Evolutionary conservation across 2,888 invertebrate species (phyloP).

Genomic region (Bruchidius siliquastri): DNA sequence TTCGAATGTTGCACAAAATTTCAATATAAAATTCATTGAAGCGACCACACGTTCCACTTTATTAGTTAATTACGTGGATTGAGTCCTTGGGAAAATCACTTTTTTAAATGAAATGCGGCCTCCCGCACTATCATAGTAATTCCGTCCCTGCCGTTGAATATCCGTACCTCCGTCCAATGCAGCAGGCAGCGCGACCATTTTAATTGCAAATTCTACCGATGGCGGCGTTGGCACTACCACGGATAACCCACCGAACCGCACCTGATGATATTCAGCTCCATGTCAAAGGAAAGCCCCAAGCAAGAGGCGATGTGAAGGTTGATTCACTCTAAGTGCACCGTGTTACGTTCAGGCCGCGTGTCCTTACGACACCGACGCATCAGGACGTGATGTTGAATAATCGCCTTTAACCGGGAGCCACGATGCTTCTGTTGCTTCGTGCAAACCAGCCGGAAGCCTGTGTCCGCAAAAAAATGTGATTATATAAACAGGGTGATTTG

Average conservation of each 20-base stretch:
- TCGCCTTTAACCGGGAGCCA: background rate
- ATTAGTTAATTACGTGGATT: too few species aligned
- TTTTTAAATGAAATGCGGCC: too few species aligned
- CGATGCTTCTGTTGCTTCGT: too few species aligned
- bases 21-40: too few species aligned
- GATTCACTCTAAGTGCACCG: background rate
- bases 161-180: background rate
- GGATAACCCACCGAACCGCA: background rate
- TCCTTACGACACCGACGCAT: background rate
- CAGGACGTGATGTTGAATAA: background rate
- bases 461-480: too few species aligned
- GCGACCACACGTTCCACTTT: too few species aligned
- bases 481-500: too few species aligned
- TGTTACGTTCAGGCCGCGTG: background rate
- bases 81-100: too few species aligned
- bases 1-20: too few species aligned
- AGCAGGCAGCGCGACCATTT: background rate
- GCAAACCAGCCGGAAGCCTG: too few species aligned
- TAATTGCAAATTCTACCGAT: background rate
- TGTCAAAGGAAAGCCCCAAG: background rate
- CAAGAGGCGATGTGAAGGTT: background rate
- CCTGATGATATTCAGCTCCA: background rate
- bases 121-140: too few species aligned
- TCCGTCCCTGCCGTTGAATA: background rate
- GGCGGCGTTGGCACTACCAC: background rate